phyloP scores from a whole-genome alignment of 2,113 vertebrate species.

The Menura novaehollandiae region DNA sequence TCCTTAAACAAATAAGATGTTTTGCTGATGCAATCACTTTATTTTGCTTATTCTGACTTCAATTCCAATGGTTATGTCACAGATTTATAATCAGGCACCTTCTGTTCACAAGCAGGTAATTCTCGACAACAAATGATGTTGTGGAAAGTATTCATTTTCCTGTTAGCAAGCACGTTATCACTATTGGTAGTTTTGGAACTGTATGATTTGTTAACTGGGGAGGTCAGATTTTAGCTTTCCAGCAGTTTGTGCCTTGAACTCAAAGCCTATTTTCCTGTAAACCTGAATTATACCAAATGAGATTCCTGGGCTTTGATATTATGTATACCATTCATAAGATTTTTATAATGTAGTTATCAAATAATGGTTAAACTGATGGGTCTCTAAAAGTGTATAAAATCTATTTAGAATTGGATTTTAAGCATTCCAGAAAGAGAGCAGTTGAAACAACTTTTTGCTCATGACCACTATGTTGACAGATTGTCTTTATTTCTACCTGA shows the following conservation, averaged over 20 bases:
- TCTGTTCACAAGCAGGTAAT: not conserved
- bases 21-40: not conserved
- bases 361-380: not conserved
- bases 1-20: not conserved
- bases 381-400: not conserved
- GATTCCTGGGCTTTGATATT: not conserved
- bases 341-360: not conserved
- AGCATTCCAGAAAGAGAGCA: not conserved
- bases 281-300: not conserved
- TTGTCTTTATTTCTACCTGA: not conserved
- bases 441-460: not conserved
- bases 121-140: rapidly evolving
- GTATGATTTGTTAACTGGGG: not conserved
- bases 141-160: not conserved
- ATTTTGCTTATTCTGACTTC: not conserved
- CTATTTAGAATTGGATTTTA: not conserved
- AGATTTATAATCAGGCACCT: not conserved
- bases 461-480: not conserved
- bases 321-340: not conserved
- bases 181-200: not conserved
- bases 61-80: not conserved
- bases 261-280: not conserved
- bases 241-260: not conserved
- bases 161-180: not conserved
- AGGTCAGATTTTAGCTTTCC: not conserved